These are phyloP conservation scores for Morinoia aosen DNA, from an alignment of 2,888 invertebrate species.

Conservation along the genomic window DNA sequence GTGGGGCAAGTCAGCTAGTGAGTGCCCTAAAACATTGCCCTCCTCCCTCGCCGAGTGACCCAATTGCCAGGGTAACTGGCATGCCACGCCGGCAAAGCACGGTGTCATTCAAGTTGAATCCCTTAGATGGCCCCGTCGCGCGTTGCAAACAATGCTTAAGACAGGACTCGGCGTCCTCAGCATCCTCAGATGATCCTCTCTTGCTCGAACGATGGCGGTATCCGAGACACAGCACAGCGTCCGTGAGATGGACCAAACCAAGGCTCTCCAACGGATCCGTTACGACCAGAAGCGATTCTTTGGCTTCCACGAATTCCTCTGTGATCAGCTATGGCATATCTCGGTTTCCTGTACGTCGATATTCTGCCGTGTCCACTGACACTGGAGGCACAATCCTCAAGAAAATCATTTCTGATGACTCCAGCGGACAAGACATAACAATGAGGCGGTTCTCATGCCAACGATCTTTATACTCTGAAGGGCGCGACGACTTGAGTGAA, in stretches of 20 bases:
- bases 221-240: slow-evolving; percentile 58
- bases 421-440: slow-evolving; percentile 36
- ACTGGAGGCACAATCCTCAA: slow-evolving; percentile 61
- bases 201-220: slow-evolving; percentile 61
- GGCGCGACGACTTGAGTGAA: slow-evolving; percentile 54
- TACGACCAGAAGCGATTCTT: slow-evolving; percentile 64
- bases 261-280: slow-evolving; percentile 66
- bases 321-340: slow-evolving; percentile 61
- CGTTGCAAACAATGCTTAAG: slow-evolving; percentile 63
- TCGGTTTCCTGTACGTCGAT: slow-evolving; percentile 61
- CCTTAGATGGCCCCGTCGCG: slow-evolving; percentile 59
- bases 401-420: slow-evolving; percentile 57
- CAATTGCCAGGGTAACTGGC: slow-evolving; percentile 42
- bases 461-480: slow-evolving; percentile 57
- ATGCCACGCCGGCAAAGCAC: slow-evolving; percentile 62
- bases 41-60: slow-evolving; percentile 58
- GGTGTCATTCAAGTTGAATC: slow-evolving; percentile 64
- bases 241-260: slow-evolving; percentile 62
- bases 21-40: slow-evolving; percentile 61
- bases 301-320: slow-evolving; percentile 66
- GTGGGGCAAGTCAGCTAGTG: slow-evolving; percentile 67
- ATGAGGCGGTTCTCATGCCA: slow-evolving; percentile 49
- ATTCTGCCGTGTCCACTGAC: slow-evolving; percentile 65
- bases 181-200: slow-evolving; percentile 65
- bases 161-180: slow-evolving; percentile 65